Percentiles rank a stretch among this genome's conserved stretches.
Evolutionary conservation across 92 coral and sea anemone genomes (phyloP).

Genomic region (Palythoa caribaeorum): DNA sequence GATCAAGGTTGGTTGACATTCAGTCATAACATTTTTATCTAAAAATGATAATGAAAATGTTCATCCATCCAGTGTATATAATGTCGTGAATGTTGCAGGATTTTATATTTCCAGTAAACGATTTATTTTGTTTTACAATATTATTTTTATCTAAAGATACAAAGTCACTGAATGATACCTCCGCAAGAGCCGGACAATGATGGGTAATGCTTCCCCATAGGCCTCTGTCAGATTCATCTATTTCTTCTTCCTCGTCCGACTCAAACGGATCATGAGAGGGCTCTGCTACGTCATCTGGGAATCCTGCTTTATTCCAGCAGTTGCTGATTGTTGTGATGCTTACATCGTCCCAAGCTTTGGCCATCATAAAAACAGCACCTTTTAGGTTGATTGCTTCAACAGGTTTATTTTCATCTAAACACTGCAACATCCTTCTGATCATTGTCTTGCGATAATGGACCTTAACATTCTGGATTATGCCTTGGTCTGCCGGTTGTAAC

Average conservation of each 20-base stretch:
- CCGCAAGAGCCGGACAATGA: constrained; percentile 41
- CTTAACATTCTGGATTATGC: constrained; percentile 22
- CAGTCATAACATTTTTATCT: constrained; percentile 35
- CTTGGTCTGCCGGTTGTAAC: neutral
- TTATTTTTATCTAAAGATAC: constrained; percentile 42
- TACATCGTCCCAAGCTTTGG: neutral
- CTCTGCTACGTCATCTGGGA: constrained; percentile 50
- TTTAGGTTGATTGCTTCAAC: neutral
- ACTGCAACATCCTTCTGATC: constrained; percentile 41
- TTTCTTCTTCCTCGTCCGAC: constrained; percentile 62
- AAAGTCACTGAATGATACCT: constrained; percentile 46
- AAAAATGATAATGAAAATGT: no score
- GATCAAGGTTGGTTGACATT: constrained; percentile 53
- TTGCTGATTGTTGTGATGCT: constrained; percentile 15
- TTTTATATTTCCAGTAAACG: no score
- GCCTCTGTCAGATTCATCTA: constrained; percentile 30
- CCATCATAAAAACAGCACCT: constrained; percentile 12
- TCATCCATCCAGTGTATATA: no score
- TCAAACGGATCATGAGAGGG: constrained; percentile 58
- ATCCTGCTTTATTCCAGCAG: constrained; percentile 74
- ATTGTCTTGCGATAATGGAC: constrained; percentile 46
- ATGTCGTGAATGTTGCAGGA: no score
- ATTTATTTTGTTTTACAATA: no score
- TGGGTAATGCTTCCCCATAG: constrained; percentile 58
- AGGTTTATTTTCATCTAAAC: constrained; percentile 49